Evolutionary conservation across 1,140 invertebrate species (phyloP), one percentile per base, ranked within the genome.

Genomic region (Agrilus planipennis): DNA sequence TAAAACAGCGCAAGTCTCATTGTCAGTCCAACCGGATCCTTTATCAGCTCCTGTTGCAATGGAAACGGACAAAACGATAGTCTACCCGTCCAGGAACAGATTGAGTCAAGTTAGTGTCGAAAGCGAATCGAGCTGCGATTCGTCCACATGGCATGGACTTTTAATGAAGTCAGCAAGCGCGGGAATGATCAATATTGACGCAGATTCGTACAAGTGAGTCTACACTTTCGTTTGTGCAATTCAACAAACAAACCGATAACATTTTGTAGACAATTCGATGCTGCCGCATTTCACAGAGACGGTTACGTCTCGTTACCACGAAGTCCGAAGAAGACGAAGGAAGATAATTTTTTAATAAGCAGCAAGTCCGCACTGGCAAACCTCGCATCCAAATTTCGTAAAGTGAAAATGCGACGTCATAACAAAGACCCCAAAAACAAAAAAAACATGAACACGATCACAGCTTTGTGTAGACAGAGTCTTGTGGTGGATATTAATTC

Each of bases 161-260:
- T 54, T 79, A 2, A 69, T 73, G 1, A 78, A 82, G 51, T 81
- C 77, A 17, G 73, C 76, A 2, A 82, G 79, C 46, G 79, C 72
- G 0, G 79, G 78, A 9, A 81, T 81, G 72, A 79, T 83, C 31
- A 76, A 77, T 42, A 62, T 77, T 1, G 75, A 77, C 40, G 53
- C 65, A 11, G 65, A 72, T 7, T 63, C 71, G 2, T 76, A 70
- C 54, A 67, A 70, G 41, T 63, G 70, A 45, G 52, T 70, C 15
- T n/a, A n/a, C n/a, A n/a, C n/a, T n/a, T n/a, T n/a, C n/a, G n/a
- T n/a, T n/a, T n/a, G n/a, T n/a, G n/a, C n/a, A n/a, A n/a, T n/a
- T n/a, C n/a, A n/a, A n/a, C n/a, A n/a, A n/a, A n/a, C n/a, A n/a
- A n/a, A n/a, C n/a, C n/a, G n/a, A n/a, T n/a, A n/a, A n/a, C n/a